phyloP scores from a whole-genome alignment of 30 jellyfish, hydroid and myxozoan genomes.

The Phacellophora camtschatica region DNA sequence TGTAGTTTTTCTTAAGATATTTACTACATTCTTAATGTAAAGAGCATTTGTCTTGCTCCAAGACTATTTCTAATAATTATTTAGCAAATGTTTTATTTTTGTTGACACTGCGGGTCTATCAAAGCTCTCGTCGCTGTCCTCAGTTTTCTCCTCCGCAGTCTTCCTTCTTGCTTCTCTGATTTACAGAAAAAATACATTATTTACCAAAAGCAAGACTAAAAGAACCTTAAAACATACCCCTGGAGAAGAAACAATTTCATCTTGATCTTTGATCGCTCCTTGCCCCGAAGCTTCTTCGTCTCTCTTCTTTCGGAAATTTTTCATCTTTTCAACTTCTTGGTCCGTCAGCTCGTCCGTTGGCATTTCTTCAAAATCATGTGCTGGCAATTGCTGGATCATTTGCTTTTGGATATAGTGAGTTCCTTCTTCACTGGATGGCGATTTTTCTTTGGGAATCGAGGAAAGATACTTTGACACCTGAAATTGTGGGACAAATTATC shows the following conservation, averaged over 20 bases:
- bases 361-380: slow-evolving; percentile 81
- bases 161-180: no score
- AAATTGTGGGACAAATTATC: background rate
- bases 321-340: slow-evolving; percentile 69
- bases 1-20: no score
- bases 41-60: no score
- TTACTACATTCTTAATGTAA: no score
- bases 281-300: slow-evolving; percentile 91
- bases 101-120: no score
- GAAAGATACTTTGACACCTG: slow-evolving; percentile 77
- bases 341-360: slow-evolving; percentile 61
- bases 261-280: slow-evolving; percentile 77
- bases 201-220: no score
- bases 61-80: no score
- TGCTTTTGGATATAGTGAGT: slow-evolving; percentile 66
- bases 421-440: slow-evolving; percentile 68
- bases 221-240: slow-evolving; percentile 54
- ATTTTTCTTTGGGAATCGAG: slow-evolving; percentile 77
- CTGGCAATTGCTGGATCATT: slow-evolving; percentile 81
- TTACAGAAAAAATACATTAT: no score
- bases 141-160: no score
- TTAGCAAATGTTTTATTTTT: no score
- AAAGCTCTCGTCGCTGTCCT: no score
- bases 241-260: slow-evolving; percentile 49
- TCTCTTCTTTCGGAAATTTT: slow-evolving; percentile 58